Base-by-base conservation (phyloP, 2,888 invertebrate genomes). In the Cheilosia vulpina region DNA sequence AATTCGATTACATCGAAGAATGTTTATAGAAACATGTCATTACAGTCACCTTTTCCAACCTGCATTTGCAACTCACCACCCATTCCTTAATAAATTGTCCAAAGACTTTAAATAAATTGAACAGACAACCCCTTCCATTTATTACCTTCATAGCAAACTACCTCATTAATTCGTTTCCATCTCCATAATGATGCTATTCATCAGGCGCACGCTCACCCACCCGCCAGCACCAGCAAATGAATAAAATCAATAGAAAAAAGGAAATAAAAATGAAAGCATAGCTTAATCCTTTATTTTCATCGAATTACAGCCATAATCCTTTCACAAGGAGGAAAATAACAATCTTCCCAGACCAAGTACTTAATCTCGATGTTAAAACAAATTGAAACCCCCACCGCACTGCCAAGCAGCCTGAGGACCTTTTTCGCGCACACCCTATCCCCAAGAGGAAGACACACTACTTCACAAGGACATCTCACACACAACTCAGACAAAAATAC, bases 281-380 rank as follows among this genome's bases (percentile, higher is more conserved):
- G 62, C 76, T 57, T 77, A 77, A 68, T 76, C 76, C 81, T 47
- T 50, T 41, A 45, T 66, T 71, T 68, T 73, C 72, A 85, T 77
- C 63, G 72, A 81, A 85, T 85, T 85, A 85, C 81, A 76, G 21
- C 71, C 50, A 63, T 85, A 81, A 85, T 85, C 85, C 85, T 81
- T 76, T 62, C 45, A 41, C 17, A 31, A 31, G 17, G 58, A 50
- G 31, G 60, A 34, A 53, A 43, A 68, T 79, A 75, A 75, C 79
- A 84, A 75, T 84, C 73, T 79, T 47, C 52, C 50, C 27, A 34
- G 57, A 65, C 69, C 57, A 77, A 81, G 81, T 68, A 78, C 85
- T 85, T 85, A 85, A 85, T 85, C 85, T 77, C 62, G 73, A 80
- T 85, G 85, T 80, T 77, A 85, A 81, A 85, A 85, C 84, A 85